A percentile compares a stretch with the other conserved stretches of the same genome.
These are phyloP conservation scores for Epiblema foenella DNA, from an alignment of 2,888 invertebrate genomes.

Conservation along the genomic window DNA sequence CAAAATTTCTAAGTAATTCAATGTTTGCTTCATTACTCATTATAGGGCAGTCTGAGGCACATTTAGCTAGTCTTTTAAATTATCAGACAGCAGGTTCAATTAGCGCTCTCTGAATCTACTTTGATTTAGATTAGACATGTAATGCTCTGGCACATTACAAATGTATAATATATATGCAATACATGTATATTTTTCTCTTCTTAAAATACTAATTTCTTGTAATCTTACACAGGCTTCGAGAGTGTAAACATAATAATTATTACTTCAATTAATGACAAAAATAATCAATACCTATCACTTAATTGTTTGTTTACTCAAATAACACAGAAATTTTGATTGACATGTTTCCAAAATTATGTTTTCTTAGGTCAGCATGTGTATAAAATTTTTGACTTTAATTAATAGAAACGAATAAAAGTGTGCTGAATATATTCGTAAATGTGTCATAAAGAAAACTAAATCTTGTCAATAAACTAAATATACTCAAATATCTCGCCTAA, in stretches of 20 bases:
- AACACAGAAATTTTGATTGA: not conserved
- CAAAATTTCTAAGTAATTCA: not conserved
- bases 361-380: not conserved
- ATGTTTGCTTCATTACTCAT: constrained; percentile 1
- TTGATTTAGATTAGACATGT: constrained; percentile 1
- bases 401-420: constrained; percentile 1
- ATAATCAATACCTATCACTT: constrained; percentile 25
- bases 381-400: not conserved
- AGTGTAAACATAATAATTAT: constrained; percentile 15
- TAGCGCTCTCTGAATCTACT: not conserved
- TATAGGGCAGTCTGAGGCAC: not conserved
- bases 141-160: constrained; percentile 12
- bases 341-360: not conserved
- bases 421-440: constrained; percentile 4
- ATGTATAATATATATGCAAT: constrained; percentile 27
- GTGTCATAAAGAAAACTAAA: constrained; percentile 17
- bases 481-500: constrained; percentile 30
- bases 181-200: constrained; percentile 24
- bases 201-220: constrained; percentile 34
- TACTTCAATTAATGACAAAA: constrained; percentile 20
- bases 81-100: not conserved
- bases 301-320: constrained; percentile 17
- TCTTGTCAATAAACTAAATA: constrained; percentile 25
- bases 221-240: constrained; percentile 28
- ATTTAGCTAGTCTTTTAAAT: not conserved